Percentiles rank a stretch among this genome's conserved stretches.
phyloP scores from a whole-genome alignment of 2,113 vertebrate genomes.

The Herpetotheres cachinnans region DNA sequence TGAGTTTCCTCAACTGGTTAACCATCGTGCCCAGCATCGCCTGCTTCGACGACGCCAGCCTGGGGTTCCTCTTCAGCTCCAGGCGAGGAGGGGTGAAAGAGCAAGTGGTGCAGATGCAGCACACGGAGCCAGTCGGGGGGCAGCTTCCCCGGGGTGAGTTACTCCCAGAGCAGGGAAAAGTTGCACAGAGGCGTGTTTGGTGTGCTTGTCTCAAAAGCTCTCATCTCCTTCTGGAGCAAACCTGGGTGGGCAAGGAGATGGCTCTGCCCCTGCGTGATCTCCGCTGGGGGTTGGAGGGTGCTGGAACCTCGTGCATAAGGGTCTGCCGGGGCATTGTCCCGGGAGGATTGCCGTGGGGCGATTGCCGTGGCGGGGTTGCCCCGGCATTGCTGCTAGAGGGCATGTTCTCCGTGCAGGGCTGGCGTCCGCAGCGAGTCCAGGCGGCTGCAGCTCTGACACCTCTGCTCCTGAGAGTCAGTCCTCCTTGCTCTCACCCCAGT shows the following conservation, averaged over 20 bases:
- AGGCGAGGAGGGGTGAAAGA: slow-evolving; percentile 43
- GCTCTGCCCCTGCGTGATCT: background rate
- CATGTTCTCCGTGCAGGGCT: background rate
- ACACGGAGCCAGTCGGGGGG: background rate
- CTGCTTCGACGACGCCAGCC: slow-evolving; percentile 87
- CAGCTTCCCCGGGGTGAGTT: slow-evolving; percentile 62
- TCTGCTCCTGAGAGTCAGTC: background rate
- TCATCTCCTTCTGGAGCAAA: background rate
- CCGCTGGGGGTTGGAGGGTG: background rate
- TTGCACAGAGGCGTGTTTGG: background rate
- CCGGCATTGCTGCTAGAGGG: background rate
- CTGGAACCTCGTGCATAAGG: accelerated
- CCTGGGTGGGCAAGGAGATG: background rate
- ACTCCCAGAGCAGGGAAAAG: background rate
- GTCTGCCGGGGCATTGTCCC: background rate
- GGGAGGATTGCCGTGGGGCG: background rate
- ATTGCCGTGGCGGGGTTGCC: background rate
- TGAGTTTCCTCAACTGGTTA: slow-evolving; percentile 98
- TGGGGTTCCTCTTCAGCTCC: slow-evolving; percentile 79
- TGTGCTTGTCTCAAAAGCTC: background rate
- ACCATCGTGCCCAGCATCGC: slow-evolving; percentile 91
- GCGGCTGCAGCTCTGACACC: background rate
- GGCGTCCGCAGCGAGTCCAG: background rate
- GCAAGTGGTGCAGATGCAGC: slow-evolving; percentile 69
- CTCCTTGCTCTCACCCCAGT: background rate